Conservation (phyloP, 92 coral and sea anemone genomes). For the Porites cylindrica region DNA sequence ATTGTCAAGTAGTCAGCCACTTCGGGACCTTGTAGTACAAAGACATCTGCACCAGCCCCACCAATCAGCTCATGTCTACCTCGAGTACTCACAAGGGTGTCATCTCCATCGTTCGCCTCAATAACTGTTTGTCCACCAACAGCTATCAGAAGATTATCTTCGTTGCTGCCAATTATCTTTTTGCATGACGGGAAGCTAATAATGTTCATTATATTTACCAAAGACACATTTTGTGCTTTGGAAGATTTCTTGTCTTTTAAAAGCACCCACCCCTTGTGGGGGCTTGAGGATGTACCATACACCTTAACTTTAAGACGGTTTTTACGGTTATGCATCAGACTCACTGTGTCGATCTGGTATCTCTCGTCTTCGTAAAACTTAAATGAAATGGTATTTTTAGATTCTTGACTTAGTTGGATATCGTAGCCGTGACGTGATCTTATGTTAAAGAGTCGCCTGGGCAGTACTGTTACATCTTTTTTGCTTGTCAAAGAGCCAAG, state of each 20-base stretch:
- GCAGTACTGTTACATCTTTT: slow-evolving; percentile 33
- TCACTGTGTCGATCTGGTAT: neutral
- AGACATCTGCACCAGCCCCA: slow-evolving; percentile 21
- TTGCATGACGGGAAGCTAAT: slow-evolving; percentile 28
- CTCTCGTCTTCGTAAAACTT: slow-evolving; percentile 32
- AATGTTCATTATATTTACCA: slow-evolving; percentile 11
- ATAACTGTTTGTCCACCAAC: slow-evolving; percentile 30
- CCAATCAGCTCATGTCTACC: slow-evolving; percentile 36
- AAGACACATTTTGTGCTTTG: neutral
- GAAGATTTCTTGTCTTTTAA: neutral
- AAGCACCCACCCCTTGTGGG: neutral
- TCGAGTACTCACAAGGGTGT: slow-evolving; percentile 40
- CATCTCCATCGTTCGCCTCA: slow-evolving; percentile 42
- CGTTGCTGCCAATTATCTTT: slow-evolving; percentile 16
- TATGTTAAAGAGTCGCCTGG: neutral
- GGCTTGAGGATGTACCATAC: too few species aligned
- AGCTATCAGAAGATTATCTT: slow-evolving; percentile 30
- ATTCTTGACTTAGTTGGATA: neutral
- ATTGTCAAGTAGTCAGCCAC: slow-evolving; percentile 30
- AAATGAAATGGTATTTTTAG: slow-evolving; percentile 37
- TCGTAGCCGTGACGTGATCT: neutral
- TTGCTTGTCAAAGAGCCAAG: slow-evolving; percentile 4
- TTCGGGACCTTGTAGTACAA: slow-evolving; percentile 31
- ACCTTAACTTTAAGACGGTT: too few species aligned
- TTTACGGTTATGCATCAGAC: neutral